A percentile compares a stretch with the other conserved stretches of the same genome.
These are phyloP conservation scores for Pogonophryne albipinna DNA, from an alignment of 2,797 vertebrate species.

Conservation along the genomic window DNA sequence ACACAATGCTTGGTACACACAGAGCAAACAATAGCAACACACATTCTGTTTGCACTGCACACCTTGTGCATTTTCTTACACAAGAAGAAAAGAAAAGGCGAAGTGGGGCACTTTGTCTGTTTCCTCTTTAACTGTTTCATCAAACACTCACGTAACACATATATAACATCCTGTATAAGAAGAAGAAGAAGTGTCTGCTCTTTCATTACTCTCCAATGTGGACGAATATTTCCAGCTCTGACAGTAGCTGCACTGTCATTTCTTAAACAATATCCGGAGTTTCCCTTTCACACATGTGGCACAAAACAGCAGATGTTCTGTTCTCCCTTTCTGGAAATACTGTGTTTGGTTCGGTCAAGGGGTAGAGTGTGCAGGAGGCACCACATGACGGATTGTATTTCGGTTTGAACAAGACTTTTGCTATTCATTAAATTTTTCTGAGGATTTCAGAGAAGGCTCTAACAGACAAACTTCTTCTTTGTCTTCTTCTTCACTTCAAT, in stretches of 20 bases:
- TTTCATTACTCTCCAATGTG: constrained; percentile 41
- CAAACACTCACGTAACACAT: constrained; percentile 10
- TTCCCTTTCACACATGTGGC: too few relatives aligned
- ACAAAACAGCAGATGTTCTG: too few relatives aligned
- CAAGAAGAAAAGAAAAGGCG: not conserved
- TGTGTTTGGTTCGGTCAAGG: too few relatives aligned
- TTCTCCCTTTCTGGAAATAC: too few relatives aligned
- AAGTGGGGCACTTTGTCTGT: constrained; percentile 18
- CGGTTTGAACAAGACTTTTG: too few relatives aligned
- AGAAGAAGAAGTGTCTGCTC: constrained; percentile 6
- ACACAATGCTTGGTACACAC: constrained; percentile 27
- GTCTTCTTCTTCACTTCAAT: too few relatives aligned
- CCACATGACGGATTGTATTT: too few relatives aligned
- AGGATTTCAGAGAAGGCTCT: too few relatives aligned
- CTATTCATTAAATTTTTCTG: too few relatives aligned
- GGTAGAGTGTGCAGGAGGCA: too few relatives aligned
- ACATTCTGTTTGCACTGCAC: constrained; percentile 25
- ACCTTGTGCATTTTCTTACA: constrained; percentile 15
- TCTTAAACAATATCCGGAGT: not conserved
- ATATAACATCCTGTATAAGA: too few relatives aligned
- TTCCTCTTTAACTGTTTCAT: constrained; percentile 52
- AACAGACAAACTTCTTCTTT: too few relatives aligned
- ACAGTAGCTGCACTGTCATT: constrained; percentile 37
- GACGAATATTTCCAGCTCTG: constrained; percentile 41
- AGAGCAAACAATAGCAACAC: constrained; percentile 39